Conservation (phyloP, 2,888 invertebrate species). For the Nymphalis urticae region DNA sequence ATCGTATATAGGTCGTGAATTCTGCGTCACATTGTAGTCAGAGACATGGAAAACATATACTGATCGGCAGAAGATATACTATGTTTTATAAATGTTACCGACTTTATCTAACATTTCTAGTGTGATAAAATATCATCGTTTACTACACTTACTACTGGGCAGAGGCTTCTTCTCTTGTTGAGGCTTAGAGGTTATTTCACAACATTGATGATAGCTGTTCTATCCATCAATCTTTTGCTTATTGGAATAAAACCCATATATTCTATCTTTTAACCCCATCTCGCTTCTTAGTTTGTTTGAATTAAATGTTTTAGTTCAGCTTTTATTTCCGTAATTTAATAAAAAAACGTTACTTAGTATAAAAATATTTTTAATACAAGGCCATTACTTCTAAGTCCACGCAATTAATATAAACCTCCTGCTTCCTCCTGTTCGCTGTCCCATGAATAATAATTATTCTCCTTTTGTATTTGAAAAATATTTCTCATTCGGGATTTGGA, state of each 20-base stretch:
- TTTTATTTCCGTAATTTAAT: neutral
- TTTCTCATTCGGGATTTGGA: conserved; percentile 16
- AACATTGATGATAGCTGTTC: no score
- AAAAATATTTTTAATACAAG: conserved; percentile 15
- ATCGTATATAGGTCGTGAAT: conserved; percentile 37
- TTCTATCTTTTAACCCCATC: no score
- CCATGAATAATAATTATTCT: conserved; percentile 27
- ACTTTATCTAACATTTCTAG: no score
- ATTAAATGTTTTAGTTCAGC: neutral
- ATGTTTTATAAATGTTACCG: neutral
- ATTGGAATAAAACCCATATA: no score
- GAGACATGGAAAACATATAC: neutral
- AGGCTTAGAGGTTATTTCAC: no score
- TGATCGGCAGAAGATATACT: neutral
- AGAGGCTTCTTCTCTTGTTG: no score
- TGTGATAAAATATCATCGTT: no score
- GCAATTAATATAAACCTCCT: conserved; percentile 25
- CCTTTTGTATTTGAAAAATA: conserved; percentile 24
- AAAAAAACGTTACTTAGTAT: neutral
- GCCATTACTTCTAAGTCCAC: conserved; percentile 20
- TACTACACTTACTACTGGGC: no score
- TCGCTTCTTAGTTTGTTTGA: no score
- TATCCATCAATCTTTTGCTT: no score
- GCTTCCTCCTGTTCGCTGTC: conserved; percentile 9
- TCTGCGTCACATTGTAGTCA: conserved; percentile 7